phyloP scores from a whole-genome alignment of 1,140 invertebrate genomes.

The Leptonema lineaticorne region DNA sequence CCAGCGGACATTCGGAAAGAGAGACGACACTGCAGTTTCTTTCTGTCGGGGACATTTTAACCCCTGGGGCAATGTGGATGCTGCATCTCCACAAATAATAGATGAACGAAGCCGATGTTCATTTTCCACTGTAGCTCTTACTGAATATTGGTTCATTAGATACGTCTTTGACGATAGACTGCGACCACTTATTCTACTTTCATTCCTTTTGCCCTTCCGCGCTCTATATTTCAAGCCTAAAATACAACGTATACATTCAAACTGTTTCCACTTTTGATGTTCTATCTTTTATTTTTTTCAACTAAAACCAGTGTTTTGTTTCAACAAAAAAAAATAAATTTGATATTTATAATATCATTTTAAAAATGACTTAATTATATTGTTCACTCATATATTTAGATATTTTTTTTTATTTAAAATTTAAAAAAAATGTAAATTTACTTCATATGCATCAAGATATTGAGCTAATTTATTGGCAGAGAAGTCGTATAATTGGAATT shows the following conservation, averaged over 20 bases:
- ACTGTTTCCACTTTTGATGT: too few species aligned
- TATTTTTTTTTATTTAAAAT: too few species aligned
- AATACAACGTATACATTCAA: too few species aligned
- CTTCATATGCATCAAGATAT: too few species aligned
- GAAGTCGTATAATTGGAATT: conserved; percentile 34
- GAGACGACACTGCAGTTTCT: not conserved
- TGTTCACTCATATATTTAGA: too few species aligned
- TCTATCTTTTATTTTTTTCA: too few species aligned
- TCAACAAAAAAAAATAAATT: too few species aligned
- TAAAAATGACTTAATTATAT: too few species aligned
- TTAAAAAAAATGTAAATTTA: too few species aligned
- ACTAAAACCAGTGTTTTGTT: too few species aligned
- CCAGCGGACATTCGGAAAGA: not conserved
- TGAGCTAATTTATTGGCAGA: conserved; percentile 33
- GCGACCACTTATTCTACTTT: not conserved
- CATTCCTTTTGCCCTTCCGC: not conserved
- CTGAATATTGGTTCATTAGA: conserved; percentile 20
- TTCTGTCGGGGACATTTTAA: conserved; percentile 7
- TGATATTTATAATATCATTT: too few species aligned
- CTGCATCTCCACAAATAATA: conserved; percentile 13
- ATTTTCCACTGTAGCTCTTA: not conserved
- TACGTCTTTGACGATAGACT: conserved; percentile 10
- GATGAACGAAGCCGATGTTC: conserved; percentile 12
- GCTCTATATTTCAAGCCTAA: not conserved
- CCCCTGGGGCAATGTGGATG: conserved; percentile 11